Evolutionary conservation across 2,888 invertebrate genomes (phyloP).

Genomic region (Exephanes ischioxanthus): DNA sequence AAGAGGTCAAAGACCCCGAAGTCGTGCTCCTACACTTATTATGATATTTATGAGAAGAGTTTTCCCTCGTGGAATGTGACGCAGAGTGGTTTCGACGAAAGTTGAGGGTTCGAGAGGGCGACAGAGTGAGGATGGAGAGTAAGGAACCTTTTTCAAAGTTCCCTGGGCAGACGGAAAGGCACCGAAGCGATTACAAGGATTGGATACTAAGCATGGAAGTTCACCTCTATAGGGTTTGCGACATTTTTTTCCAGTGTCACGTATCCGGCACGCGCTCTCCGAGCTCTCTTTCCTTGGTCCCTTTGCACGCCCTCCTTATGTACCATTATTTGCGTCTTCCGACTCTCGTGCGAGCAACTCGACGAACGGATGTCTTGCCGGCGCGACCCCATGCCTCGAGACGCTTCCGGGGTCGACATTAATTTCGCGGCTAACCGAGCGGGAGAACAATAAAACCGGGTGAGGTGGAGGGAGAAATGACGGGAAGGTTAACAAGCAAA

Average conservation of each 20-base stretch:
- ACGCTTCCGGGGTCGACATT: constrained; percentile 24
- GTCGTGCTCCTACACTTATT: constrained; percentile 15
- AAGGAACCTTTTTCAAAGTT: background rate
- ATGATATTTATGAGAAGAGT: constrained; percentile 45
- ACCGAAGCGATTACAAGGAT: constrained; percentile 9
- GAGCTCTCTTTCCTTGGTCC: background rate
- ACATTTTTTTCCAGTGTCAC: background rate
- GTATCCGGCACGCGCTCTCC: constrained; percentile 11
- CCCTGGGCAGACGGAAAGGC: constrained; percentile 13
- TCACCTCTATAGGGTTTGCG: constrained; percentile 17
- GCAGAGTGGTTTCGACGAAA: constrained; percentile 2
- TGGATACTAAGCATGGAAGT: background rate
- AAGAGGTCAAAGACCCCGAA: constrained; percentile 26
- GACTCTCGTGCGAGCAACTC: background rate
- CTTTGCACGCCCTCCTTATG: background rate
- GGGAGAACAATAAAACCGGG: constrained; percentile 3
- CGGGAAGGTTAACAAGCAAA: constrained; percentile 10
- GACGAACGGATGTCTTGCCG: background rate
- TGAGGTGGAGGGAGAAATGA: background rate
- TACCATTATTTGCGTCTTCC: constrained; percentile 1
- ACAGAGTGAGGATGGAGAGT: background rate
- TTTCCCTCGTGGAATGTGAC: constrained; percentile 43
- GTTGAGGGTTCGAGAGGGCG: background rate
- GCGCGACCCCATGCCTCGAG: background rate
- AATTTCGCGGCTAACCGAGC: constrained; percentile 13